Evolutionary conservation across 2,888 invertebrate genomes (phyloP), one percentile per base, ranked within the genome.

Genomic region (Acrocera orbiculus): DNA sequence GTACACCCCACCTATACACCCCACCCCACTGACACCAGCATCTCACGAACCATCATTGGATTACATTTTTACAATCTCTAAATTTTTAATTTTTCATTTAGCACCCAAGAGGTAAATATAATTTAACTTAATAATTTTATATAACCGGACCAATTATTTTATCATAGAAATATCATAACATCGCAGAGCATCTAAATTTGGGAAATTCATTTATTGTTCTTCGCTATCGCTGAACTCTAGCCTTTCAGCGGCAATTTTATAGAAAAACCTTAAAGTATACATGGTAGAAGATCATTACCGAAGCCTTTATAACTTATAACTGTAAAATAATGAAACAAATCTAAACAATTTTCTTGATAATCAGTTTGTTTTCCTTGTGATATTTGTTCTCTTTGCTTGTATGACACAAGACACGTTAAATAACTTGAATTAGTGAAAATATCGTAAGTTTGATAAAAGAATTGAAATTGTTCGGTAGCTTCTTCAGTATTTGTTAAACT

Each of bases 321-420:
- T 37, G 79, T 81, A 53, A 95, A 96, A 62, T 80, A 98, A 39
- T 77, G 79, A 54, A 81, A 93, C 1, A 96, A 71, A 64, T 96
- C 82, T 24, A 96, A 64, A 42, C 79, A 76, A 45, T 86, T 76
- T 53, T 93, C 92, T 53, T 83, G 72, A 55, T 80, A 89, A 24
- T 85, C 73, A 19, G 78, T 76, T 42, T 81, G 81, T 16, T 81
- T 79, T 38, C 89, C 89, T 46, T 74, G 67, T 26, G 98, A 61
- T 41, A 98, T 81, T 44, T 86, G 86, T 41, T 95, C 95, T 24
- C 92, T 69, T 52, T 98, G 95, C 47, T 82, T 82, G n/a, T n/a
- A 52, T 98, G 93, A 61, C 93, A 95, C 86, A 92, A 98, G 2
- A 90, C 79, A 49, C 95, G 69, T 58, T 96, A 95, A n/a, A n/a